Evolutionary conservation across 1,140 invertebrate genomes (phyloP).

Genomic region (Lethocerus indicus): DNA sequence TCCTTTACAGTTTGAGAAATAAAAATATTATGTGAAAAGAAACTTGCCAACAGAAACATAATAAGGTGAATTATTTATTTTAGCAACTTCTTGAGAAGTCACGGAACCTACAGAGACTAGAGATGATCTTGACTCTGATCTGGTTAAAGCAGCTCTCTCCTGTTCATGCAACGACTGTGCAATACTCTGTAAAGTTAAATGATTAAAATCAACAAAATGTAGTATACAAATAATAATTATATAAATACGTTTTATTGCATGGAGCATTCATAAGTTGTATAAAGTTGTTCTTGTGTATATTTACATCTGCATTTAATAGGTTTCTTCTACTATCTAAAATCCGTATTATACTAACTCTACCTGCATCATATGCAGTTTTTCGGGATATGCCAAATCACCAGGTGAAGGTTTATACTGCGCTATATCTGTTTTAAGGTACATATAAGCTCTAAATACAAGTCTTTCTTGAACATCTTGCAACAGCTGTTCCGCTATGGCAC

Average conservation of each 20-base stretch:
- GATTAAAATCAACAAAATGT: too few relatives aligned
- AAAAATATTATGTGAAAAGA: too few relatives aligned
- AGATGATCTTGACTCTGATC: conserved; percentile 48
- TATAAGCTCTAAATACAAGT: conserved; percentile 86
- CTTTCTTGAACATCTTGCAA: conserved; percentile 93
- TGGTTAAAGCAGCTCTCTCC: conserved; percentile 26
- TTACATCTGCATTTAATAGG: not conserved
- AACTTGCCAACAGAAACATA: too few relatives aligned
- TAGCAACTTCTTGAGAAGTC: conserved; percentile 42
- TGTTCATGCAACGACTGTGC: conserved; percentile 49
- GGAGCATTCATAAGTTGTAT: not conserved
- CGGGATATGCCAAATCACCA: conserved; percentile 93
- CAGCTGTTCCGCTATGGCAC: conserved; percentile 64
- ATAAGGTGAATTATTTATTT: too few relatives aligned
- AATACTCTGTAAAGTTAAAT: conserved; percentile 48
- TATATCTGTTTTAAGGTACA: conserved; percentile 87
- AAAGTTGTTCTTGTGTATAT: not conserved
- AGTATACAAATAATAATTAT: too few relatives aligned
- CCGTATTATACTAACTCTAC: too few relatives aligned
- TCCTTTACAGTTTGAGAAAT: too few relatives aligned
- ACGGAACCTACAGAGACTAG: too few relatives aligned
- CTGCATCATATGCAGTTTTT: conserved; percentile 96
- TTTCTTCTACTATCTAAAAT: not conserved
- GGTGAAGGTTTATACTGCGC: conserved; percentile 72
- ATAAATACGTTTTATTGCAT: not conserved